phyloP scores from a whole-genome alignment of 2,888 invertebrate genomes.

The Drosophila testacea region DNA sequence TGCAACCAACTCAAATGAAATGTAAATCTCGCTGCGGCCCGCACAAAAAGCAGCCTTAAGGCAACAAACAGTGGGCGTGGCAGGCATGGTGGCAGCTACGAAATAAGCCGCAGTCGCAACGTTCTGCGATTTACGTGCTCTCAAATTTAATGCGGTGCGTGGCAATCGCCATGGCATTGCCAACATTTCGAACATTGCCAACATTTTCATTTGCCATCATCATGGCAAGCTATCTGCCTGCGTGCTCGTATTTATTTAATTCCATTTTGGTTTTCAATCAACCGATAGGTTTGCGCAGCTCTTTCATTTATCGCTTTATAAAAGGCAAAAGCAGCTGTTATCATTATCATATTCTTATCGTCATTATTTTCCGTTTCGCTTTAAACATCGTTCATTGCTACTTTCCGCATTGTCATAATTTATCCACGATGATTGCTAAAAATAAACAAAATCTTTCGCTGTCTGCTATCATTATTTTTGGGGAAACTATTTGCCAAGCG shows the following conservation, averaged over 20 bases:
- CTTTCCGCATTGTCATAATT: conserved; percentile 49
- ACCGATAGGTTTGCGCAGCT: conserved; percentile 70
- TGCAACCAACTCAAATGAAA: conserved; percentile 64
- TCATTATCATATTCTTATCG: conserved; percentile 25
- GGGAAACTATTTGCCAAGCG: conserved; percentile 77
- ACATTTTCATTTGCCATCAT: conserved; percentile 32
- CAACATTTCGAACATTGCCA: conserved; percentile 20
- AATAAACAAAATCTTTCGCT: conserved; percentile 44
- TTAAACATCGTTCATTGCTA: conserved; percentile 39
- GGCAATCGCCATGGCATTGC: conserved; percentile 51
- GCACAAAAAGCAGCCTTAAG: conserved; percentile 54
- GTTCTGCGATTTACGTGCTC: conserved; percentile 59
- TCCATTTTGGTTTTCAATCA: conserved; percentile 77
- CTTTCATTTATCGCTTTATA: conserved; percentile 58
- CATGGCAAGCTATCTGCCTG: conserved; percentile 38
- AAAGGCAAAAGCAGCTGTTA: conserved; percentile 55
- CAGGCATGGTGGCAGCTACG: conserved; percentile 18
- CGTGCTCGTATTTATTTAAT: conserved; percentile 74
- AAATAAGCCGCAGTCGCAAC: conserved; percentile 52
- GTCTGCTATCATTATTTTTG: conserved; percentile 25
- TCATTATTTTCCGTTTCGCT: conserved; percentile 19
- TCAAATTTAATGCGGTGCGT: conserved; percentile 71
- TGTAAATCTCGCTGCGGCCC: conserved; percentile 67
- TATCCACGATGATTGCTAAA: conserved; percentile 60
- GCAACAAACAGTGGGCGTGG: conserved; percentile 41